phyloP scores from a whole-genome alignment of 2,888 invertebrate genomes.

The Portevinia maculata region DNA sequence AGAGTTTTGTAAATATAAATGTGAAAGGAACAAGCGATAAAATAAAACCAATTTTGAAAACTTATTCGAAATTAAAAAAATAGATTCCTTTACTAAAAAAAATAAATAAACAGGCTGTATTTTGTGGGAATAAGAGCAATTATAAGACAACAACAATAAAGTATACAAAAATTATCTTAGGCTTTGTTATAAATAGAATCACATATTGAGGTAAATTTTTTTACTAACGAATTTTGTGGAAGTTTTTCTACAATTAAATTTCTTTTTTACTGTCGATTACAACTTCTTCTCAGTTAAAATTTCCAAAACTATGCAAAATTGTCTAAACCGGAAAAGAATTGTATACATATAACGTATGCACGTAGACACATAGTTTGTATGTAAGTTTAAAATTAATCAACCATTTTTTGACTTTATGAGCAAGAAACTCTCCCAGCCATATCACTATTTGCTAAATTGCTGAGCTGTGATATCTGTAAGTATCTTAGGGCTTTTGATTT shows the following conservation, averaged over 20 bases:
- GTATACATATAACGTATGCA: constrained; percentile 3
- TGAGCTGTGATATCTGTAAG: not conserved
- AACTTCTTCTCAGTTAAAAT: constrained; percentile 37
- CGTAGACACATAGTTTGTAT: not conserved
- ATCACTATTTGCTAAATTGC: constrained; percentile 7
- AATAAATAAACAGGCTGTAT: constrained; percentile 57
- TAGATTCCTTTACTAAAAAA: constrained; percentile 16
- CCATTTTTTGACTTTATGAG: constrained; percentile 12
- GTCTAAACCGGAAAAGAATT: constrained; percentile 11
- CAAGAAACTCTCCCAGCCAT: not conserved
- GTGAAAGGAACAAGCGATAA: constrained; percentile 19
- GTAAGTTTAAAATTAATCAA: constrained; percentile 30
- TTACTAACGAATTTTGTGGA: constrained; percentile 57
- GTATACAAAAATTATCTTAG: constrained; percentile 74
- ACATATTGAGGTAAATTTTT: constrained; percentile 75
- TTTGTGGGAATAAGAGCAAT: constrained; percentile 61
- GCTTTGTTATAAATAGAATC: constrained; percentile 81
- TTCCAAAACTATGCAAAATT: not conserved
- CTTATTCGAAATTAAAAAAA: constrained; percentile 13
- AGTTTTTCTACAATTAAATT: constrained; percentile 44
- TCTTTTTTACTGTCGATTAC: constrained; percentile 39
- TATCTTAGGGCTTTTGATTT: constrained; percentile 8
- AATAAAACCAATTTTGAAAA: not conserved
- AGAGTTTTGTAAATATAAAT: constrained; percentile 21
- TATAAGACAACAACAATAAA: constrained; percentile 65